Conservation (phyloP, 2,113 vertebrate genomes). For the Lepisosteus osseus region DNA sequence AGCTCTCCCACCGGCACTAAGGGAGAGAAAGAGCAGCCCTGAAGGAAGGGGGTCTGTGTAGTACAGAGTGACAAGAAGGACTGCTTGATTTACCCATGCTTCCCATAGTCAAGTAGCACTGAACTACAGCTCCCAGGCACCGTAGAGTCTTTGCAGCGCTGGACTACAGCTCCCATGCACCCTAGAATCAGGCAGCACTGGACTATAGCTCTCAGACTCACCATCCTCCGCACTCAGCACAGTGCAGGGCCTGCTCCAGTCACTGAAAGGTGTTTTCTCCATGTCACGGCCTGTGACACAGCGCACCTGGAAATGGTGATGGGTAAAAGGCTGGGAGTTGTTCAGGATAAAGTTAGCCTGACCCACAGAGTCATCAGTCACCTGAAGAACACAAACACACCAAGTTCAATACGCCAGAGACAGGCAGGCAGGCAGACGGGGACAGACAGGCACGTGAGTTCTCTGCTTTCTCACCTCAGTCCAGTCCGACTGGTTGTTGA, state of each 20-base stretch:
- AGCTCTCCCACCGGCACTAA: constrained; percentile 55
- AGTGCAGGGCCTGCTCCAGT: constrained; percentile 53
- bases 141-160: not conserved
- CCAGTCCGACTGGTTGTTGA: constrained; percentile 34
- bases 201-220: constrained; percentile 38
- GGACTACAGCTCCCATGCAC: constrained; percentile 1
- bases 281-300: constrained; percentile 42
- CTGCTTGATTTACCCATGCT: too few relatives aligned
- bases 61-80: too few relatives aligned
- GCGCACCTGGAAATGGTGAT: constrained; percentile 60
- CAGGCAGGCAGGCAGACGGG: not conserved
- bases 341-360: constrained; percentile 24
- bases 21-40: constrained; percentile 6
- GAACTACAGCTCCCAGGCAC: not conserved
- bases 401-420: not conserved
- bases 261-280: constrained; percentile 40
- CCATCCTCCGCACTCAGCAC: constrained; percentile 47
- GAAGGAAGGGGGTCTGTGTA: not conserved
- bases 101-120: too few relatives aligned
- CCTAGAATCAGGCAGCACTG: not conserved
- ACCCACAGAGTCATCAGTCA: not conserved
- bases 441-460: too few relatives aligned
- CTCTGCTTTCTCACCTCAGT: constrained; percentile 39
- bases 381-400: not conserved
- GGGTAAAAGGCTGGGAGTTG: constrained; percentile 34